Conservation (phyloP, 2,888 invertebrate species). For the Sycophila texana region DNA sequence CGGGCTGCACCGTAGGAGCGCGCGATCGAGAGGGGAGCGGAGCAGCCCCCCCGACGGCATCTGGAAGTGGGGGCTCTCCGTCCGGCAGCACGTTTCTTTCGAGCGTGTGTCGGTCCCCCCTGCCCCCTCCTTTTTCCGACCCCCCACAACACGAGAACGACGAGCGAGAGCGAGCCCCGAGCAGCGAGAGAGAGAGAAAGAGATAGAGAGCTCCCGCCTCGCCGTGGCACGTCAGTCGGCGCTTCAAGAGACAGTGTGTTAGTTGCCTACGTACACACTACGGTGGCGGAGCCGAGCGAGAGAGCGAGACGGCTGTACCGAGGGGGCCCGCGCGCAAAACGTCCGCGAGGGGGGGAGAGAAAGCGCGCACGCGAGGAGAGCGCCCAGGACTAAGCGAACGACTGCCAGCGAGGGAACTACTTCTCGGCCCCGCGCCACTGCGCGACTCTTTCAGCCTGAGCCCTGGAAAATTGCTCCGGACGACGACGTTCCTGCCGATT, state of each 20-base stretch:
- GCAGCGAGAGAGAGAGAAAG: not conserved
- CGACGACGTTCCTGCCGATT: no score
- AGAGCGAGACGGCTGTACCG: slow-evolving; percentile 5
- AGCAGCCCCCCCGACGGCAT: not conserved
- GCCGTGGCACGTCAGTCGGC: slow-evolving; percentile 23
- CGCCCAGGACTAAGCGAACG: slow-evolving; percentile 35
- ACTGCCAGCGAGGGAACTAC: slow-evolving; percentile 42
- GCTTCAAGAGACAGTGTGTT: slow-evolving; percentile 22
- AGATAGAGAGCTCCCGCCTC: not conserved
- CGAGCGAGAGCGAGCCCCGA: slow-evolving; percentile 5
- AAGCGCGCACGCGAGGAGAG: not conserved
- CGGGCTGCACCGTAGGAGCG: slow-evolving; percentile 3
- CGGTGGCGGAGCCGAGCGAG: not conserved
- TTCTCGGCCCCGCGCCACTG: slow-evolving; percentile 13
- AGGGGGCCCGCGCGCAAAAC: no score
- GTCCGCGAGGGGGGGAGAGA: not conserved
- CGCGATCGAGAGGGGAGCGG: not conserved
- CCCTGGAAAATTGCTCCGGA: no score
- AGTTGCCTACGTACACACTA: slow-evolving; percentile 10
- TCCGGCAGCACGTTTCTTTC: slow-evolving; percentile 17
- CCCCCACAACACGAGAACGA: slow-evolving; percentile 61
- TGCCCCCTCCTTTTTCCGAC: slow-evolving; percentile 13
- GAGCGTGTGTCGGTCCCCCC: slow-evolving; percentile 4
- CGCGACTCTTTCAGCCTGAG: not conserved
- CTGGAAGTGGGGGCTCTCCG: slow-evolving; percentile 3